These are phyloP conservation scores for Limosa lapponica DNA, from an alignment of 2,797 vertebrate genomes.

Conservation along the genomic window DNA sequence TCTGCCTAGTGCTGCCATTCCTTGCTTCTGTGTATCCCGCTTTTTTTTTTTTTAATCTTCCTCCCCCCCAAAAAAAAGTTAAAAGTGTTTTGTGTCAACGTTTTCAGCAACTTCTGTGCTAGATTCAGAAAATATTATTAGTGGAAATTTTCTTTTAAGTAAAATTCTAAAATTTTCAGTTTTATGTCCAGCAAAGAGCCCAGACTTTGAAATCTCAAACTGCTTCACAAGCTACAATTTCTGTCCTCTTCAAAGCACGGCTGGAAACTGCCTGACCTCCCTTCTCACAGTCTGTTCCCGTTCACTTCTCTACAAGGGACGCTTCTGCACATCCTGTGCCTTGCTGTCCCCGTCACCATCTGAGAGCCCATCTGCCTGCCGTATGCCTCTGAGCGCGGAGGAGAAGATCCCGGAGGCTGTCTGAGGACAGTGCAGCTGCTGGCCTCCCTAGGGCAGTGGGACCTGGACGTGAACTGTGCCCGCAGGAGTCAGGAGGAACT, in stretches of 20 bases:
- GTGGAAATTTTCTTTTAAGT: not conserved
- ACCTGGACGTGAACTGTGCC: not conserved
- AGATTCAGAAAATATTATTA: not conserved
- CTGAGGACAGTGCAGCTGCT: not conserved
- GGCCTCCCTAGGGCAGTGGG: not conserved
- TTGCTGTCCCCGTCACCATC: not conserved
- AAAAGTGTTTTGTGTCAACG: not conserved
- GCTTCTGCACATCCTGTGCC: slow-evolving; percentile 16
- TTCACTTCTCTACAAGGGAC: not conserved
- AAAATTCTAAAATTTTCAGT: not conserved
- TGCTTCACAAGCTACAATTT: not conserved
- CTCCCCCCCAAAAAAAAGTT: not conserved
- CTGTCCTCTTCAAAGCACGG: not conserved
- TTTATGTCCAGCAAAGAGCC: not conserved
- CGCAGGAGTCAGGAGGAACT: rapidly evolving
- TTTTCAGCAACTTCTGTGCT: not conserved
- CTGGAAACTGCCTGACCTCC: not conserved
- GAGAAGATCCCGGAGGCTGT: not conserved
- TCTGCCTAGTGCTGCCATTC: not conserved
- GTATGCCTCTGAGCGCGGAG: not conserved
- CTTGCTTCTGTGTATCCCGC: not conserved
- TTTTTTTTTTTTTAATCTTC: not conserved
- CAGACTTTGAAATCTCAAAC: not conserved
- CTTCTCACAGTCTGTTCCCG: not conserved
- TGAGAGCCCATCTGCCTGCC: slow-evolving; percentile 40